phyloP scores from a whole-genome alignment of 2,888 invertebrate species.

The Melikaiella ostensackeni region DNA sequence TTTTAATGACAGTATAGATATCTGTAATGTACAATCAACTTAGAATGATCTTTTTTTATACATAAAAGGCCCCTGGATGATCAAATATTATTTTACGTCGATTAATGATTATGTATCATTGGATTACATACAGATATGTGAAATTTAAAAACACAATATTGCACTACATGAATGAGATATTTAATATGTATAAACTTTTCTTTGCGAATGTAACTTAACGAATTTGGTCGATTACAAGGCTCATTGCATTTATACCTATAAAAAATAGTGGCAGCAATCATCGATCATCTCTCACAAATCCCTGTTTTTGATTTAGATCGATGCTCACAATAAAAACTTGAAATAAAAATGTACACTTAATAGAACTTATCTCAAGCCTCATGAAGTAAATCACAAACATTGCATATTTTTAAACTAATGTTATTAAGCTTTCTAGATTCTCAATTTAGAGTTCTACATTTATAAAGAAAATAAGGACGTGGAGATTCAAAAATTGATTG shows the following conservation, averaged over 20 bases:
- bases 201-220: background rate
- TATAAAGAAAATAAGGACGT: background rate
- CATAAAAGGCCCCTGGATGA: slow-evolving; percentile 69
- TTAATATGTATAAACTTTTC: background rate
- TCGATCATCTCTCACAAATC: background rate
- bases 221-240: slow-evolving; percentile 18
- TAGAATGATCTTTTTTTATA: slow-evolving; percentile 61
- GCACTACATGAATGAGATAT: background rate
- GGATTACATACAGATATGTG: slow-evolving; percentile 2
- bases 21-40: slow-evolving; percentile 56
- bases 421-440: background rate
- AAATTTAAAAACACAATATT: background rate
- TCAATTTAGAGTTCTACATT: background rate
- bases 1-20: slow-evolving; percentile 45
- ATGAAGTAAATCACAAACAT: background rate
- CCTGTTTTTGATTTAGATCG: background rate
- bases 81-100: slow-evolving; percentile 54
- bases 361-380: background rate
- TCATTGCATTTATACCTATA: slow-evolving; percentile 1
- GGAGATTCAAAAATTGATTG: background rate
- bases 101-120: slow-evolving; percentile 41
- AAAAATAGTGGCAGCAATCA: slow-evolving; percentile 1
- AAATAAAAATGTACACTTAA: background rate
- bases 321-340: background rate
- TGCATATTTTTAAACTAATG: background rate